phyloP scores from a whole-genome alignment of 2,797 vertebrate species.

The Silurus lanzhouensis region DNA sequence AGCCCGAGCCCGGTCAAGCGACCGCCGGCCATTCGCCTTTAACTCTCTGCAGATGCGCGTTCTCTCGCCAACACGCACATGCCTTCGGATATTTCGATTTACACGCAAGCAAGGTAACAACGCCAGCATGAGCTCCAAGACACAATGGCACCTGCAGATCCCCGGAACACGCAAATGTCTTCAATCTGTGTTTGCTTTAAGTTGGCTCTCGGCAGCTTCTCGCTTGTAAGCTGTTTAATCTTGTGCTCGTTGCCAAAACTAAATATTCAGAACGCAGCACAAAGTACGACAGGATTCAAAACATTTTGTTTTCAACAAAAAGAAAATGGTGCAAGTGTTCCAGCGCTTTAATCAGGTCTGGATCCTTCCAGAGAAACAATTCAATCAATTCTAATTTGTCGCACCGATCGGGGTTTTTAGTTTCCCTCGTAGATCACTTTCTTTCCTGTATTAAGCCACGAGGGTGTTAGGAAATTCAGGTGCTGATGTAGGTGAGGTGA shows the following conservation, averaged over 20 bases:
- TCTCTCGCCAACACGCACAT: constrained; percentile 41
- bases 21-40: constrained; percentile 50
- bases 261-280: constrained; percentile 7
- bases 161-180: background rate
- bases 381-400: background rate
- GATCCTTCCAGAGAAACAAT: background rate
- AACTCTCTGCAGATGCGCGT: constrained; percentile 45
- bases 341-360: background rate
- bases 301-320: background rate
- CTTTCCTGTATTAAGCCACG: no score
- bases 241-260: background rate
- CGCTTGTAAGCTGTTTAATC: constrained; percentile 11
- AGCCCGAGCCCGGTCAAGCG: constrained; percentile 47
- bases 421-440: background rate
- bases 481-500: no score
- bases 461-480: no score
- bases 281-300: background rate
- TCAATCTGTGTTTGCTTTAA: constrained; percentile 18
- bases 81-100: constrained; percentile 27
- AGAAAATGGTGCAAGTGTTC: background rate
- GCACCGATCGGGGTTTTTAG: background rate
- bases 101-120: constrained; percentile 15
- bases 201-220: constrained; percentile 11
- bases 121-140: constrained; percentile 3
- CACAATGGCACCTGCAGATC: background rate